Evolutionary conservation across 1,140 invertebrate species (phyloP), one percentile per base, ranked within the genome.

Genomic region (Lepidostoma basale): DNA sequence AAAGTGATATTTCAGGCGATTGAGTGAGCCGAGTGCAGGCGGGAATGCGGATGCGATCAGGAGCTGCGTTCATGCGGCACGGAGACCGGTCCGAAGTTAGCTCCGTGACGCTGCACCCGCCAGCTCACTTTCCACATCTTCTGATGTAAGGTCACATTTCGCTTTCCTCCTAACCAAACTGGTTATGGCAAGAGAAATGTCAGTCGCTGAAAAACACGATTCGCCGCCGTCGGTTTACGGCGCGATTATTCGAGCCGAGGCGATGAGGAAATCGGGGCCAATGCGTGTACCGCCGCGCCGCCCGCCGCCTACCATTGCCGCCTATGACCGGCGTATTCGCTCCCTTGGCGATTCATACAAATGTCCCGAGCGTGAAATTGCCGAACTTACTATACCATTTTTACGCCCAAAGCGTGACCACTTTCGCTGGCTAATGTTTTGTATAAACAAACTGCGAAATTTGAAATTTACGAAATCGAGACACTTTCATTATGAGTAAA

Each of bases 91-190:
- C n/a, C n/a, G n/a, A n/a, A n/a, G n/a, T n/a, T n/a, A n/a, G n/a
- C n/a, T n/a, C 14, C 20, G 23, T 30, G 28, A 56, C 28, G 52
- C n/a, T 33, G 40, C 30, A 54, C 36, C 52, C 28, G 67, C 25
- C 54, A 44, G n/a, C 44, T 71, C 62, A 67, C 69, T 64, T 68
- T 68, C 65, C 69, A 64, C 52, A 28, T 28, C 60, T 44, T 42
- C 52, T 68, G 49, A 54, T 45, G 65, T 70, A 70, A 71, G 69
- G 69, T 71, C 69, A 68, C 65, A 71, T 71, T 71, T 71, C 69
- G 69, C 69, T 71, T 71, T 71, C 69, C 69, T 71, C 36, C 49
- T 22, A 36, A 23, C 10, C 42, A 68, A 68, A 71, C 69, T 40
- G 65, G 69, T 71, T 71, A 18, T 25, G 30, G 28, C 16, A 69